Base-by-base conservation (phyloP, 2,888 invertebrate species). In the Cerastis rubricosa region DNA sequence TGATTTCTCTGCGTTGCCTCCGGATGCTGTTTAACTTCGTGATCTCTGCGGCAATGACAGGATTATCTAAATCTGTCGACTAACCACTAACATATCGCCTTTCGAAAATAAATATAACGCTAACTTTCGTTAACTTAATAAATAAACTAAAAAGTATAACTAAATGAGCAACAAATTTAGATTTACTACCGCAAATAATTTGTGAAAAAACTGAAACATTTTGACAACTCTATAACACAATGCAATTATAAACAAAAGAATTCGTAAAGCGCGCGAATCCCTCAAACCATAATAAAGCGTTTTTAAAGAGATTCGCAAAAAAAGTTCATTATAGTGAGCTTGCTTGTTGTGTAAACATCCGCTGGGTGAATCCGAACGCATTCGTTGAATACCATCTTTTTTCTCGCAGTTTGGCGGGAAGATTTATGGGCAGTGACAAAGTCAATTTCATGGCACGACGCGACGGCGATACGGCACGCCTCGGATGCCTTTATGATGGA, bases 371-470 rank as follows among this genome's bases (percentile, higher is more conserved):
- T 90, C 92, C 90, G 89, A 90, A 91, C 93, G 93, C 92, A 90
- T 91, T 91, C 88, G 88, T 83, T 87, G 91, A 91, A 91, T 89
- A 92, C 93, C 93, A 91, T 90, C 90, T 89, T 91, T 92, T 93
- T 94, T 94, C 95, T 90, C 88, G 86, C 89, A 88, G 91, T 92
- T 94, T 89, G 91, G 88, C 90, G 91, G 85, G 92, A 94, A 96
- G 95, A 96, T 96, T 96, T 96, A 96, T 95, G 94, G 92, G 86
- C 93, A 93, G 94, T 95, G 96, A 96, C 96, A 96, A 94, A 95
- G 96, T 96, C 95, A 95, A 96, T 96, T 96, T 96, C 93, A 94
- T 93, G 96, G 94, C 92, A 89, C 90, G 92, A 88, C 91, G 90
- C 88, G 86, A 86, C 84, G 85, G 89, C 87, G 94, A 94, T 94